These are phyloP conservation scores for Pogonomyrmex barbatus DNA, from an alignment of 1,140 invertebrate genomes.

Conservation along the genomic window DNA sequence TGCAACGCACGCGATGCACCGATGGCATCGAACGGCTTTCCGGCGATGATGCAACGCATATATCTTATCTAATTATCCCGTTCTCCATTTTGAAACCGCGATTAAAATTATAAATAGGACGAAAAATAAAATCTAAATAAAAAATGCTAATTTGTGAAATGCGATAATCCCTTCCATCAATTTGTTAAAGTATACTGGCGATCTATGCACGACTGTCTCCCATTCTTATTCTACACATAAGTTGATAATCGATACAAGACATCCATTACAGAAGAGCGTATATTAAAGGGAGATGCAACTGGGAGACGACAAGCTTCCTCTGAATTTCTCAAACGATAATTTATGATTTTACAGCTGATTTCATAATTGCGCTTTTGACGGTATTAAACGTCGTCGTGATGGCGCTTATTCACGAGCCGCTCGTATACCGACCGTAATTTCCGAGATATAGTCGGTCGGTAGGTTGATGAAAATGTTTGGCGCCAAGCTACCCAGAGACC, in stretches of 20 bases:
- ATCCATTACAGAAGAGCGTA: neutral
- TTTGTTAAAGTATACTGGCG: neutral
- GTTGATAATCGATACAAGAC: neutral
- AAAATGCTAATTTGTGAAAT: neutral
- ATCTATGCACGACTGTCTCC: neutral
- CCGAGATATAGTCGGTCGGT: neutral
- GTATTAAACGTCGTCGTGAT: conserved; percentile 2
- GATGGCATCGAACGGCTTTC: conserved; percentile 11
- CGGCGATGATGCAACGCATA: neutral
- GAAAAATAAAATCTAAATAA: neutral
- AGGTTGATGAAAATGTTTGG: conserved; percentile 40
- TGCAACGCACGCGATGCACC: conserved; percentile 46
- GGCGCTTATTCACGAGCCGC: conserved; percentile 11
- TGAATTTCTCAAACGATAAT: neutral
- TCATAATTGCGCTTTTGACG: neutral
- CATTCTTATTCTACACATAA: neutral
- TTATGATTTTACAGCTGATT: neutral
- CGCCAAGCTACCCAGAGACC: neutral
- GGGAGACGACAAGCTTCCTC: neutral
- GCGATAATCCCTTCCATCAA: neutral
- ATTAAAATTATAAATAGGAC: neutral
- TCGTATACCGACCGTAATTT: neutral
- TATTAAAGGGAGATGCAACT: neutral
- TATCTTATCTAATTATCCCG: neutral
- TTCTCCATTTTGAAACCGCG: neutral